These are phyloP conservation scores for Pteromalus puparum DNA, from an alignment of 1,140 invertebrate genomes.

Conservation along the genomic window DNA sequence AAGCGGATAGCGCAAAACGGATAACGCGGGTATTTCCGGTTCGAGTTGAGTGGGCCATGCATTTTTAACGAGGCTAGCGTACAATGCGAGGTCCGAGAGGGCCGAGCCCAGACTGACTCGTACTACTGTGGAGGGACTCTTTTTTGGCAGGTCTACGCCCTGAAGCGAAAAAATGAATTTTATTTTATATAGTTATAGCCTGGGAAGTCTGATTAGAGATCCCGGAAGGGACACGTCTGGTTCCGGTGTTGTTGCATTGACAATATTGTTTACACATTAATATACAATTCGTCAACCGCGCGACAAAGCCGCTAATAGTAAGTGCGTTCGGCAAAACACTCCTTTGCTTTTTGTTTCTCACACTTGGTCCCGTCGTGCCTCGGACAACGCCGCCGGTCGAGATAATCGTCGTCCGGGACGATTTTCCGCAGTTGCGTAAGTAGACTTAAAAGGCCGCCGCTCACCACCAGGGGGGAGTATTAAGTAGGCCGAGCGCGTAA, in stretches of 20 bases:
- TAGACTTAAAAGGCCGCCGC: constrained; percentile 59
- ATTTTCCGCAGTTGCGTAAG: constrained; percentile 60
- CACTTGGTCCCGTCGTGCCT: background rate
- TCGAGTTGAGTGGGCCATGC: constrained; percentile 64
- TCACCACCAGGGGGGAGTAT: constrained; percentile 50
- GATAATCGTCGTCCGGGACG: constrained; percentile 56
- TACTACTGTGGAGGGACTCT: background rate
- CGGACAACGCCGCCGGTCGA: background rate
- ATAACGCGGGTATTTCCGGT: constrained; percentile 63
- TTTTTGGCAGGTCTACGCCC: background rate
- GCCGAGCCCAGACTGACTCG: background rate
- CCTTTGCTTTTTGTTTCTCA: constrained; percentile 36
- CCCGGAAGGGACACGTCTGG: no score
- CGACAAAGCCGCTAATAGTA: constrained; percentile 63
- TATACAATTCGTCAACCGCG: no score
- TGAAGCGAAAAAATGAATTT: no score
- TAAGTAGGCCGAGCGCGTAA: constrained; percentile 55
- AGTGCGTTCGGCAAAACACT: constrained; percentile 52
- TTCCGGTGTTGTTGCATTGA: no score
- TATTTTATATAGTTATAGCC: no score
- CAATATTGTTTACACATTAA: no score
- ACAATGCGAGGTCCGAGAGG: background rate
- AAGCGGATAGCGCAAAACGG: constrained; percentile 15
- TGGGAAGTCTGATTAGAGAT: no score
- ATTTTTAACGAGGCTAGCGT: constrained; percentile 62